Evolutionary conservation across 1,140 invertebrate species (phyloP).

Genomic region (Alviniconcha marisindica): DNA sequence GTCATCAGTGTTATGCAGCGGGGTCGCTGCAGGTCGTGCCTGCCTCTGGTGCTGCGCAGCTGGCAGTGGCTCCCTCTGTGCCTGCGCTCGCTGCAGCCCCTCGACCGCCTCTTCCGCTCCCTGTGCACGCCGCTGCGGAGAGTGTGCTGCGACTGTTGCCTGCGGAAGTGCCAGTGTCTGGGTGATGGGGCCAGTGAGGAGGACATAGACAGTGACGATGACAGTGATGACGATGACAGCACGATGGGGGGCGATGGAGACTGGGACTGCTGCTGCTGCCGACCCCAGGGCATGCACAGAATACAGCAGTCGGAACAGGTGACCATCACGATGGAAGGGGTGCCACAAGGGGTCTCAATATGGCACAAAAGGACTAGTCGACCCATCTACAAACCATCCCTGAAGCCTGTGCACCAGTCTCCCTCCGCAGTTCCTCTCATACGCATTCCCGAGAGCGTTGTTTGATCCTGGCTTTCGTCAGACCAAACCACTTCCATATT

Average conservation of each 20-base stretch:
- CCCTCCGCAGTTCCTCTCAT: conserved; percentile 14
- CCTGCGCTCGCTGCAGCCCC: conserved; percentile 77
- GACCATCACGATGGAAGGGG: neutral
- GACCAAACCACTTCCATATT: too few species aligned
- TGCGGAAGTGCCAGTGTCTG: conserved; percentile 37
- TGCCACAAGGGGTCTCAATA: neutral
- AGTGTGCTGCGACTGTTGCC: conserved; percentile 38
- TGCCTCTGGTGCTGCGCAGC: conserved; percentile 75
- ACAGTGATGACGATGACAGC: conserved; percentile 23
- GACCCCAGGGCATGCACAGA: neutral
- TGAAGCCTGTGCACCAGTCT: neutral
- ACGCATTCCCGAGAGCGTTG: conserved; percentile 5
- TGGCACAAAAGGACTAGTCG: conserved; percentile 22
- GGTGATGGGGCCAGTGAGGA: conserved; percentile 1
- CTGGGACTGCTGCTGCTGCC: neutral
- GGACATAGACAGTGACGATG: conserved; percentile 35
- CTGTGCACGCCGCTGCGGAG: conserved; percentile 2
- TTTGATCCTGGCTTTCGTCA: too few species aligned
- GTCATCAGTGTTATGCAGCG: conserved; percentile 75
- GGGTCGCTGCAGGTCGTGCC: conserved; percentile 61
- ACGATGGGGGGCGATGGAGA: neutral
- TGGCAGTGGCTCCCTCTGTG: conserved; percentile 79
- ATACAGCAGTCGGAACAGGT: conserved; percentile 7
- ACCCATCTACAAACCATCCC: conserved; percentile 29
- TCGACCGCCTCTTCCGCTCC: conserved; percentile 40